phyloP scores from a whole-genome alignment of 2,113 vertebrate species.

The Noctilio leporinus region DNA sequence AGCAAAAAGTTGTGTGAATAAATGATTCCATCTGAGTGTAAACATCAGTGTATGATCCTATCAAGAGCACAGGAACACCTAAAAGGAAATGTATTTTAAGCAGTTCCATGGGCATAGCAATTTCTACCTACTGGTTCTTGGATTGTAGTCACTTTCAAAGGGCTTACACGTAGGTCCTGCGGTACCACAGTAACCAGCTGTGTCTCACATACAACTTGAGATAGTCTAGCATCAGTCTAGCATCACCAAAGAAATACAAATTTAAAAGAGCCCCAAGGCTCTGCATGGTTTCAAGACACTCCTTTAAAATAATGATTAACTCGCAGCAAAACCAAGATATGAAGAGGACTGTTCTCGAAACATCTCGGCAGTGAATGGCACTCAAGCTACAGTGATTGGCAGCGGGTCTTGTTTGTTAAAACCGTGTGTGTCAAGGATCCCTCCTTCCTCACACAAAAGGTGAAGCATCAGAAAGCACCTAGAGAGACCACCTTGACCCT shows the following conservation, averaged over 20 bases:
- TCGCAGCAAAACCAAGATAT: not conserved
- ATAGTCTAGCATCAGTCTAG: not conserved
- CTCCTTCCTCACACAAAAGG: not conserved
- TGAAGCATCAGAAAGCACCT: not conserved
- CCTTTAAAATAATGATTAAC: conserved; percentile 10
- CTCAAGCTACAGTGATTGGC: not conserved
- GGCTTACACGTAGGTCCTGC: not conserved
- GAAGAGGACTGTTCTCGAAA: not conserved
- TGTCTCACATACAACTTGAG: not conserved
- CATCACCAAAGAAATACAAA: conserved; percentile 52
- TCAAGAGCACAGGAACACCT: not conserved
- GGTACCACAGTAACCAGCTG: not conserved
- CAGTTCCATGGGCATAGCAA: not conserved
- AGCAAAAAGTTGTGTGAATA: conserved; percentile 10
- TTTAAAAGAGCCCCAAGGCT: not conserved
- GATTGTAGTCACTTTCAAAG: not conserved
- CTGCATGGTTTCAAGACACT: not conserved
- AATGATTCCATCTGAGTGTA: not conserved
- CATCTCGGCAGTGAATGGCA: not conserved
- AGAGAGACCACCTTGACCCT: not conserved
- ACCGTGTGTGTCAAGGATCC: not conserved
- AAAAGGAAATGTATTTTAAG: conserved; percentile 18
- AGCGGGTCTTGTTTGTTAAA: not conserved
- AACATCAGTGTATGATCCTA: not conserved
- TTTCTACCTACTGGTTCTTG: conserved; percentile 30